These are phyloP conservation scores for Hecatera dysodea DNA, from an alignment of 2,888 invertebrate genomes.

Conservation along the genomic window DNA sequence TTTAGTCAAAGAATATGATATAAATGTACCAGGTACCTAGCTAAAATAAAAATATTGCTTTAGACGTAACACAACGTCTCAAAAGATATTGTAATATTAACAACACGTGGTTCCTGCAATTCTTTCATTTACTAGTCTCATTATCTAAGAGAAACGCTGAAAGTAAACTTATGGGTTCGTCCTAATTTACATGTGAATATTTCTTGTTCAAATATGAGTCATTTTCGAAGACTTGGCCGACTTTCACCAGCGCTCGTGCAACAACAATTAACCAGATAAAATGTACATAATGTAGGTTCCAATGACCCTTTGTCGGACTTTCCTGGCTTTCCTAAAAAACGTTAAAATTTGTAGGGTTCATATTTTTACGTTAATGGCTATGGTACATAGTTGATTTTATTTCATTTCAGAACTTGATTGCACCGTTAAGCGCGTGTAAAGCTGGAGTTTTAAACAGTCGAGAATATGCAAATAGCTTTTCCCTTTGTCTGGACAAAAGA, in stretches of 20 bases:
- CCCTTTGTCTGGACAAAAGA: conserved; percentile 77
- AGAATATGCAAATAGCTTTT: conserved; percentile 79
- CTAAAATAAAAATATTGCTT: neutral
- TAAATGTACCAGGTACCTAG: no score
- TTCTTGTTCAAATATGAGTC: conserved; percentile 86
- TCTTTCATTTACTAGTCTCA: conserved; percentile 29
- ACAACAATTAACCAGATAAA: conserved; percentile 79
- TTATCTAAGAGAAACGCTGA: conserved; percentile 72
- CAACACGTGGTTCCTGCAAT: conserved; percentile 27
- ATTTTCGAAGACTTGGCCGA: conserved; percentile 82
- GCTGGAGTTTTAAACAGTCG: conserved; percentile 69
- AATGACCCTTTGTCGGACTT: conserved; percentile 68
- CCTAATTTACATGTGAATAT: conserved; percentile 87
- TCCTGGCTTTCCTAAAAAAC: conserved; percentile 22
- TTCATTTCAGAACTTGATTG: conserved; percentile 60
- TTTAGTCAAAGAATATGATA: neutral
- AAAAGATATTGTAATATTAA: conserved; percentile 5
- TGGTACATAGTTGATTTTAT: conserved; percentile 21
- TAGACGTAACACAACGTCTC: neutral
- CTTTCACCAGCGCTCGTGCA: conserved; percentile 86
- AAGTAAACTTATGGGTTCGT: conserved; percentile 72
- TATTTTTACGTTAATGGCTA: conserved; percentile 7
- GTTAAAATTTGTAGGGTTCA: conserved; percentile 3
- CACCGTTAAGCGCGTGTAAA: conserved; percentile 68
- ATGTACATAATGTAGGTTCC: conserved; percentile 61